Base-by-base conservation (phyloP, 2,113 vertebrate species). In the Dinomys branickii region DNA sequence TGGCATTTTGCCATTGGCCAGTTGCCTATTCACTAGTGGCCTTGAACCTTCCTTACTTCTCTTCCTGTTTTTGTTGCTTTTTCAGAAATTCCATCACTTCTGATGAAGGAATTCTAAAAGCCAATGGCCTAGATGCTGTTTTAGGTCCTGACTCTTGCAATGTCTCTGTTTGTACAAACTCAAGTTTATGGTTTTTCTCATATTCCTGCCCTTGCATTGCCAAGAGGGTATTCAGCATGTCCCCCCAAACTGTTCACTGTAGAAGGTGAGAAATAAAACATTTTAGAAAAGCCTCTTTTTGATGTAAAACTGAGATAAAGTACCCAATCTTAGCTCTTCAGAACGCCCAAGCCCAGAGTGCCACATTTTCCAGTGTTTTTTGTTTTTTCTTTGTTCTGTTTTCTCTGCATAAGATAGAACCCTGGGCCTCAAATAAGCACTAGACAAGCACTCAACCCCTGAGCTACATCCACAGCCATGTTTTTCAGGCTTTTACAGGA, bases 1-100 rank as follows among this genome's bases (percentile, higher is more conserved):
- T 84, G 90, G 88, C n/a, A 84, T 67, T 67, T 73, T 81, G 84
- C 88, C 95, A 80, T 35, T 50, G 65, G n/a, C 58, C 73, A 94
- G 47, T 92, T 92, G 94, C 61, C 59, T 82, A 86, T n/a, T 91
- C 78, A 58, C 47, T 35, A 80, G 59, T 61, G 61, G 50, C 16
- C 65, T 56, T 81, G 81, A 71, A 54, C 5, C 12, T 56, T 77
- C 50, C 73, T 94, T 19, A 63, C 20, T 94, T 94, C 44, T 67
- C 80, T 95, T 96, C 85, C 92, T 93, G 41, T 87, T 88, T 95
- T 83, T 85, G 90, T 88, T 83, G 63, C 26, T 77, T 80, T 87
- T 96, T 54, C 7, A 58, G 93, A 96, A 97, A 88, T 67, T 41
- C 9, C 75, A 83, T 56, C 47, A 85, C 3, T 92, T 95, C 56